Evolutionary conservation across 2,797 vertebrate species (phyloP), one percentile per base, ranked within the genome.

Genomic region (Crocidura indochinensis): DNA sequence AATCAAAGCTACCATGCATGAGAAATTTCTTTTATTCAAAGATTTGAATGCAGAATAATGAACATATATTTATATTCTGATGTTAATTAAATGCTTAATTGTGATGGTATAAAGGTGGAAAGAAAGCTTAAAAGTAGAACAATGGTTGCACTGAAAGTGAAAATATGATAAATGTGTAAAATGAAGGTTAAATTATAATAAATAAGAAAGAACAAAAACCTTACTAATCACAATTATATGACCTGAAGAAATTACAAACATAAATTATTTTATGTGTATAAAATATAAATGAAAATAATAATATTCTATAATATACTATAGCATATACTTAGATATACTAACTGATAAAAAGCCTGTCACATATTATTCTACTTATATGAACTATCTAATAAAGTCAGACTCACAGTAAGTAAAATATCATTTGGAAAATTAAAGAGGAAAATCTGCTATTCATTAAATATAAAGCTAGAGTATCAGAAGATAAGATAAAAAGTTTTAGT

Each of bases 11-110:
- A 77, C 10, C 20, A 8, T 86, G 83, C 29, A 80, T 44, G 15
- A 77, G 67, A 27, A 73, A 77, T 65, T 78, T 11, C 31, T 53
- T 72, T 72, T 72, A 44, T 83, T 15, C n/a, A 72, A 73, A 84
- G 7, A 67, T 72, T 51, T 67, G n/a, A 83, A 77, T 78, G 27
- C 19, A 84, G 31, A 19, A 88, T 53, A 15, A 65, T 67, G 11
- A 56, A 65, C n/a, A 65, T 27, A 15, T 67, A n/a, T 56, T 46
- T 73, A 2, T 2, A 65, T 31, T 53, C 27, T 0, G 10, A 20
- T 77, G 26, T 72, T 53, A 8, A 10, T 0, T 71, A 26, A 92
- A 64, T 3, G 1, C 2, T 62, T 76, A 69, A 75, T 82, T 49
- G n/a, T 44, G 51, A 71, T 44, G n/a, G 19, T 19, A 27, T 38